Percentiles rank a stretch among this genome's conserved stretches.
phyloP scores from a whole-genome alignment of 2,797 vertebrate species.

The Pristis pectinata region DNA sequence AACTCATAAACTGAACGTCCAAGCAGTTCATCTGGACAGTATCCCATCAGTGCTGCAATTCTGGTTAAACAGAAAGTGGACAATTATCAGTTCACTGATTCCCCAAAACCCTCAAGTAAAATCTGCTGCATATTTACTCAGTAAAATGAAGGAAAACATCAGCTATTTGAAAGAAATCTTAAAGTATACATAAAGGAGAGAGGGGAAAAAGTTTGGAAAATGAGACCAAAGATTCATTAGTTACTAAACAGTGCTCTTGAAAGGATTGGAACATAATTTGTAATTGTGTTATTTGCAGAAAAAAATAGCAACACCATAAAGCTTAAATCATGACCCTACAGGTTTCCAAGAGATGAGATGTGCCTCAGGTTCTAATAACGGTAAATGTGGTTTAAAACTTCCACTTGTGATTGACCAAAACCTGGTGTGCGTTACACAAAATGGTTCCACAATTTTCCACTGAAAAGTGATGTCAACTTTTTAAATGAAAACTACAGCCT shows the following conservation, averaged over 20 bases:
- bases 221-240: background rate
- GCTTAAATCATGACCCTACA: background rate
- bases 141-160: background rate
- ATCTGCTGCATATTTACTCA: background rate
- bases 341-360: background rate
- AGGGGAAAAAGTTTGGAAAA: too few relatives aligned
- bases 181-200: background rate
- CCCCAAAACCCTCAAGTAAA: background rate
- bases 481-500: background rate
- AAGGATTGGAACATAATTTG: background rate
- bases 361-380: background rate
- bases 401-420: background rate
- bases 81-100: background rate
- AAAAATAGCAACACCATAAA: background rate
- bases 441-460: background rate
- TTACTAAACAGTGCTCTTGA: background rate
- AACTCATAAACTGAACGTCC: constrained; percentile 91
- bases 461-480: background rate
- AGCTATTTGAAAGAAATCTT: background rate
- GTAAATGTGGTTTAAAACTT: background rate
- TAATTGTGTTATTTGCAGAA: background rate
- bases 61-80: constrained; percentile 52
- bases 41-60: constrained; percentile 86
- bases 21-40: constrained; percentile 84
- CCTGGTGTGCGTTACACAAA: background rate